Conservation (phyloP, 2,113 vertebrate species). For the Limanda limanda region DNA sequence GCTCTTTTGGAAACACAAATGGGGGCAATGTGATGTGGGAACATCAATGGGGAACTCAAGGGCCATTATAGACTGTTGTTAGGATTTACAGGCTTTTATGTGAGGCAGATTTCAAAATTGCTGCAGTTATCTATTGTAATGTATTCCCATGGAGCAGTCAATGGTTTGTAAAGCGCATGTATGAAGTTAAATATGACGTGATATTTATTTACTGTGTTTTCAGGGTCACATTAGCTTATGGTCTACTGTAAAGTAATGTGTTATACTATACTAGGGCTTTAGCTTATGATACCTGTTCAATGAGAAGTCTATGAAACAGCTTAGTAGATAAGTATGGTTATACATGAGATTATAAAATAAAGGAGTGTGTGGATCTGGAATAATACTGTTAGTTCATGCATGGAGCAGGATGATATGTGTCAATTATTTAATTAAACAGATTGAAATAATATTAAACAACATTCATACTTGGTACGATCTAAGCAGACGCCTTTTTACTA, state of each 20-base stretch:
- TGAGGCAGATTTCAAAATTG: background rate
- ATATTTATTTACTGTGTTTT: background rate
- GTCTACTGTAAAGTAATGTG: background rate
- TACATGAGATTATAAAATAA: slow-evolving; percentile 7
- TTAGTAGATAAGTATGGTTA: background rate
- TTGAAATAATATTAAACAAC: slow-evolving; percentile 34
- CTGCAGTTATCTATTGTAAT: background rate
- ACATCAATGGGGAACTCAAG: slow-evolving; percentile 36
- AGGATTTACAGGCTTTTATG: slow-evolving; percentile 21
- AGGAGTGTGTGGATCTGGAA: slow-evolving; percentile 12
- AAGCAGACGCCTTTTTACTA: slow-evolving; percentile 16
- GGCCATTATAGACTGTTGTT: slow-evolving; percentile 38
- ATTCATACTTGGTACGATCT: slow-evolving; percentile 32
- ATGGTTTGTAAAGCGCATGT: background rate
- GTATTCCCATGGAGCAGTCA: background rate
- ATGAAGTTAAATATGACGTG: slow-evolving; percentile 7
- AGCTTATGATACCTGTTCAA: slow-evolving; percentile 24
- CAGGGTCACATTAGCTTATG: slow-evolving; percentile 21
- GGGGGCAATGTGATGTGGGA: slow-evolving; percentile 36
- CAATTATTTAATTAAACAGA: slow-evolving; percentile 19
- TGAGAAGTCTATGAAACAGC: background rate
- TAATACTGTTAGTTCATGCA: slow-evolving; percentile 49
- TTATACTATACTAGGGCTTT: background rate
- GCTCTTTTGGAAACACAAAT: slow-evolving; percentile 47
- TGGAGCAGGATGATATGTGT: slow-evolving; percentile 12